Base-by-base conservation (phyloP, 2,888 invertebrate genomes). In the Poecilobothrus nobilitatus region DNA sequence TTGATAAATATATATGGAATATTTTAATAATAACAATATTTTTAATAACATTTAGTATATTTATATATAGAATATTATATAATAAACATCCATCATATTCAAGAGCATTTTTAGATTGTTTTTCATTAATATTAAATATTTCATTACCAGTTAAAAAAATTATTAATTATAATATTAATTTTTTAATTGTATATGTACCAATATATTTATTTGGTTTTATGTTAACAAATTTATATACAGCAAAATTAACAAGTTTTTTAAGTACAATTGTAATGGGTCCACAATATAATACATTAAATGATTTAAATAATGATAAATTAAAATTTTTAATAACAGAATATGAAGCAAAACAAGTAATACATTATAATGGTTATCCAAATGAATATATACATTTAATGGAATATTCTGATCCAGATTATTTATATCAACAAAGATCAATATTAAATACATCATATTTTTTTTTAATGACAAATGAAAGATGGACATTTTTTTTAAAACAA, bases 371-470 rank as follows among this genome's bases (percentile, higher is more conserved):
- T 53, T 53, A 15, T n/a, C 18, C 53, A 53, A 53, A 18, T 4
- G 18, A 53, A 53, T 53, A 53, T 53, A 1, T 18, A 18, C 53
- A 53, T 53, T 53, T 53, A 53, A 53, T 53, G 15, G 53, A 53
- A 53, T 12, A 12, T n/a, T 6, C 2, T 53, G n/a, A 53, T 53
- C 53, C 53, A 18, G 53, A 53, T 53, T 18, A 4, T 18, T 12
- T 53, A 53, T 53, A 15, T 67, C 1, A 67, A 15, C 5, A 67
- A 74, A 62, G 71, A 74, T 1, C 76, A 73, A 64, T 20, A 71
- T 74, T 77, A 0, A 79, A 78, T 41, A 74, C 61, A 12, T 74
- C 75, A 4, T 79, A 72, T 63, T 78, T 76, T 15, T 79, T 78
- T 62, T 74, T 76, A 34, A 73, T 75, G 1, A 77, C 77, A 21